Conservation (phyloP, 1,140 invertebrate species). For the Scaptomyza graminum region DNA sequence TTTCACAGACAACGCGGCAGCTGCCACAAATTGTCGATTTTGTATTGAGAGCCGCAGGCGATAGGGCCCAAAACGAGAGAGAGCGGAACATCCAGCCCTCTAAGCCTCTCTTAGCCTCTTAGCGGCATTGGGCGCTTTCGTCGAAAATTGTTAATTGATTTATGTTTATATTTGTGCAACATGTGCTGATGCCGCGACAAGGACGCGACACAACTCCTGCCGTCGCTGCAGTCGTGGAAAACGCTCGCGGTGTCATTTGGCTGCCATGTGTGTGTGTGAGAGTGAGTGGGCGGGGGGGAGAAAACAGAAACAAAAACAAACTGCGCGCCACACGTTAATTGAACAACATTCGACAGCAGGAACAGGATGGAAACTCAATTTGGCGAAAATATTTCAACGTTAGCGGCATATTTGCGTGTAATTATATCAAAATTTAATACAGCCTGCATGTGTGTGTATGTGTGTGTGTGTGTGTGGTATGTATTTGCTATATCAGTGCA, state of each 20-base stretch:
- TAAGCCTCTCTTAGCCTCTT: not conserved
- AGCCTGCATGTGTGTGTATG: not conserved
- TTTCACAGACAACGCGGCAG: conserved; percentile 31
- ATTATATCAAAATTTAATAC: conserved; percentile 68
- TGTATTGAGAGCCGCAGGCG: conserved; percentile 55
- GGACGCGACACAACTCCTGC: conserved; percentile 26
- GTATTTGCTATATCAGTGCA: conserved; percentile 23
- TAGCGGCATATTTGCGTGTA: conserved; percentile 76
- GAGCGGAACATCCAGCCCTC: not conserved
- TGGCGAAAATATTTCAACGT: conserved; percentile 61
- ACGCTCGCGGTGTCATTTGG: conserved; percentile 70
- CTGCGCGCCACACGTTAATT: conserved; percentile 66
- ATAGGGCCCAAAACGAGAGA: conserved; percentile 31
- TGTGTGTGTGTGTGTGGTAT: conserved; percentile 7
- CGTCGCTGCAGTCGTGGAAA: conserved; percentile 41
- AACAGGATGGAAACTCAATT: conserved; percentile 59
- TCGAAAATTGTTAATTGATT: conserved; percentile 79
- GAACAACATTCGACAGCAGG: conserved; percentile 71
- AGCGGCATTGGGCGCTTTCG: conserved; percentile 8
- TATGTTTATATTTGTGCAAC: conserved; percentile 83
- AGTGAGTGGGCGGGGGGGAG: conserved; percentile 28
- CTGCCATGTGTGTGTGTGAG: conserved; percentile 19
- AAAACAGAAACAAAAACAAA: conserved; percentile 74
- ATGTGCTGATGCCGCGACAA: conserved; percentile 70
- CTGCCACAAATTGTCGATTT: conserved; percentile 67